Conservation (phyloP, 2,888 invertebrate genomes). For the Lasioglossum morio region DNA sequence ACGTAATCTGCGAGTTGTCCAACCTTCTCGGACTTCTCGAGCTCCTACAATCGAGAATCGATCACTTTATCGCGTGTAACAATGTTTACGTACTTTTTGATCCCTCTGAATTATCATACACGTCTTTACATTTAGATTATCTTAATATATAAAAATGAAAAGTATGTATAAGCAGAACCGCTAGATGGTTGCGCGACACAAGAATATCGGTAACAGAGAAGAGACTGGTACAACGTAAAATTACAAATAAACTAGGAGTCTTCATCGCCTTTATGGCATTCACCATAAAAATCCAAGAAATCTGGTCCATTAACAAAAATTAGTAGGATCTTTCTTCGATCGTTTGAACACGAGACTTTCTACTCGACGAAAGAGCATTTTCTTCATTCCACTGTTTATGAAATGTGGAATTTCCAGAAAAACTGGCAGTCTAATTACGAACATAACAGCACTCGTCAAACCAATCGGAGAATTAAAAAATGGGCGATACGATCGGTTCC, state of each 20-base stretch:
- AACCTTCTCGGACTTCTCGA: neutral
- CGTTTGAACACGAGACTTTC: neutral
- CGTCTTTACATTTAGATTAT: no score
- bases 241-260: neutral
- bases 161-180: no score
- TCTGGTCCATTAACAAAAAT: neutral
- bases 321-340: neutral
- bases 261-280: neutral
- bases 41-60: neutral
- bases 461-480: neutral
- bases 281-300: neutral
- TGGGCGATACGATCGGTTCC: neutral
- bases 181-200: no score
- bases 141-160: no score
- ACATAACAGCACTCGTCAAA: neutral
- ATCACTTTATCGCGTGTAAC: neutral
- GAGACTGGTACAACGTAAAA: no score
- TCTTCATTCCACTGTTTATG: neutral
- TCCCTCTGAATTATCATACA: neutral
- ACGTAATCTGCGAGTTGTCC: conserved; percentile 4
- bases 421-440: neutral
- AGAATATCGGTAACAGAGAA: no score
- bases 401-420: neutral
- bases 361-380: neutral
- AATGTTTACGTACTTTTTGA: neutral